Base-by-base conservation (phyloP, 2,888 invertebrate genomes). In the Apotomis betuletana region DNA sequence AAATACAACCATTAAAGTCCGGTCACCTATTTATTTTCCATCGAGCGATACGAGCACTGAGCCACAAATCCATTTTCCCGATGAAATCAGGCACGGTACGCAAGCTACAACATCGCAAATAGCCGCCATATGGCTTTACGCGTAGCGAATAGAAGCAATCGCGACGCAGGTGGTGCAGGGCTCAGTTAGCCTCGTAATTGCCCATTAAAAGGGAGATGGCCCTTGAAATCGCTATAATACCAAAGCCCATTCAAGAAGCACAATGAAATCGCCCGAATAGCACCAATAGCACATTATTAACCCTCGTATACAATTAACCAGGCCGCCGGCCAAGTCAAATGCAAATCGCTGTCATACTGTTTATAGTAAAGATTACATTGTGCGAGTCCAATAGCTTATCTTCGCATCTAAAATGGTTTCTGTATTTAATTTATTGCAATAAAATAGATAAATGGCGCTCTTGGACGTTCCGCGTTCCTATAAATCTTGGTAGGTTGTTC, bases 321-420 rank as follows among this genome's bases (percentile, higher is more conserved):
- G 84, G 81, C 81, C 80, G 78, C 82, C 78, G 79, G 76, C 77
- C 76, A 85, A 90, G 84, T 90, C 87, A 87, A 89, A 92, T 92
- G 92, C 91, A 91, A 92, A 92, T 92, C 85, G 81, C 80, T 85
- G 86, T 90, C 90, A 89, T 80, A 75, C 91, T 90, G 82, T 90
- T 87, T 91, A 92, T 87, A 92, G 92, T 87, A 86, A 91, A 91
- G 92, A 93, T 92, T 91, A 92, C 92, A 92, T 93, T 93, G 92
- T 93, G 86, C 85, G 78, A 77, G 82, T 78, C 79, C 84, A 85
- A 87, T 87, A 87, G 86, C 87, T 88, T 93, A 92, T 92, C 91
- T 90, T 80, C 78, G 80, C 82, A 92, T 92, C 90, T 89, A 79
- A 83, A 89, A 89, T 87, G 87, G 88, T 85, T 86, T 85, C 86